A percentile compares a stretch with the other conserved stretches of the same genome.
phyloP scores from a whole-genome alignment of 2,113 vertebrate genomes.

The Pelvicachromis taeniatus region DNA sequence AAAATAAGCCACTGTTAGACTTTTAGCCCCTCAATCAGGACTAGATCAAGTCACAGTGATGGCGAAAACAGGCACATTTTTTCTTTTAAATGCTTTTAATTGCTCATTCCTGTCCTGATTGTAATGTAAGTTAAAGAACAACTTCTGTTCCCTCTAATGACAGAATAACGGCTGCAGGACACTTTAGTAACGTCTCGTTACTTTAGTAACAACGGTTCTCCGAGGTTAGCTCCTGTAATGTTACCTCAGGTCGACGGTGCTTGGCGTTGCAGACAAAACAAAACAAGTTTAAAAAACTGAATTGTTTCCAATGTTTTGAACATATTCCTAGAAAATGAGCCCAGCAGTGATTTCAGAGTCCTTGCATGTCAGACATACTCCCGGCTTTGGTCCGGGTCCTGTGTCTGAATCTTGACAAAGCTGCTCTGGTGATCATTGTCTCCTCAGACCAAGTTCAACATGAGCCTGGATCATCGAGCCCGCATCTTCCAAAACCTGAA shows the following conservation, averaged over 20 bases:
- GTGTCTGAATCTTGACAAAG: background rate
- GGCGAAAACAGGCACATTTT: background rate
- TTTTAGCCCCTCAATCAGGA: background rate
- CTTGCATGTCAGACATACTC: fast-evolving
- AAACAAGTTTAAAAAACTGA: background rate
- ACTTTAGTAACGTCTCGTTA: background rate
- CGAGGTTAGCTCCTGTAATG: background rate
- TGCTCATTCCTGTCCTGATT: background rate
- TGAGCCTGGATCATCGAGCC: constrained; percentile 62
- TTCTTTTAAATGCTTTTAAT: background rate
- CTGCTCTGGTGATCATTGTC: background rate
- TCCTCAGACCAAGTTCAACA: constrained; percentile 59
- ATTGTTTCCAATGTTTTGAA: fast-evolving
- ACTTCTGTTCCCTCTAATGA: background rate
- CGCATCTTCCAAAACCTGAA: constrained; percentile 67
- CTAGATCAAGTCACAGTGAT: background rate
- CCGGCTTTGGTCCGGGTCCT: too few species aligned
- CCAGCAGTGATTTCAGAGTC: background rate
- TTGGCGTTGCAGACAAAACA: background rate
- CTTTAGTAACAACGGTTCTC: background rate
- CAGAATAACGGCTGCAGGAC: background rate
- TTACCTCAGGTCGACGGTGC: fast-evolving
- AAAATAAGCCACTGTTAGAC: fast-evolving
- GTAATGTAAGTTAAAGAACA: background rate
- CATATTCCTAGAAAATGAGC: background rate